Conservation (phyloP, 2,888 invertebrate genomes). For the Macrophya annulata region DNA sequence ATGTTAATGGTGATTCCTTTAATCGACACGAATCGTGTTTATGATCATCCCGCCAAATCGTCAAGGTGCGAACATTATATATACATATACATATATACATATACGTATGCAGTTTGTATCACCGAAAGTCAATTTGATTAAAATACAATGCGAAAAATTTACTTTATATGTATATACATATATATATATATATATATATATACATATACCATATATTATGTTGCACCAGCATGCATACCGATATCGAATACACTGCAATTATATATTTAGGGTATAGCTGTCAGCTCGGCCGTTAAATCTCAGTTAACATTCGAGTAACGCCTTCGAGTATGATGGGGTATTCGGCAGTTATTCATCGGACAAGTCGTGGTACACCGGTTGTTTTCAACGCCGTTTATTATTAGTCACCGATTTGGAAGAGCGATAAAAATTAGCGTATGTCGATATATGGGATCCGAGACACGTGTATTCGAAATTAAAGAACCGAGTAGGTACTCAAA, state of each 20-base stretch:
- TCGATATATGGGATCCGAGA: conserved; percentile 28
- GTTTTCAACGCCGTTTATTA: conserved; percentile 33
- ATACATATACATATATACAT: too few species aligned
- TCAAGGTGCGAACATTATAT: not conserved
- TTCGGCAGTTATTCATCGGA: conserved; percentile 49
- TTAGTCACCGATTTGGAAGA: conserved; percentile 54
- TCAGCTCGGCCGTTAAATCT: conserved; percentile 43
- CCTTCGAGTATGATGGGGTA: conserved; percentile 15
- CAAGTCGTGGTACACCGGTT: conserved; percentile 49
- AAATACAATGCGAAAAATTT: conserved; percentile 26
- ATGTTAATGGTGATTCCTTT: not conserved
- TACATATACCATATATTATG: too few species aligned
- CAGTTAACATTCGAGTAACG: conserved; percentile 50
- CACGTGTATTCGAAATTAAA: conserved; percentile 42
- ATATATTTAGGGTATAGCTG: not conserved
- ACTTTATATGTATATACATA: not conserved
- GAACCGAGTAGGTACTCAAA: too few species aligned
- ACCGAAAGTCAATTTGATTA: conserved; percentile 7
- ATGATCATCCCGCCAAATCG: not conserved
- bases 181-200: not conserved
- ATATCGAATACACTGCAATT: not conserved
- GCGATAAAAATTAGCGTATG: conserved; percentile 44
- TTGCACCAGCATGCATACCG: not conserved
- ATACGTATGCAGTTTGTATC: not conserved
- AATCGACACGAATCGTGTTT: not conserved